Conservation (phyloP, 2,797 vertebrate genomes). For the Enteromius treurensis region DNA sequence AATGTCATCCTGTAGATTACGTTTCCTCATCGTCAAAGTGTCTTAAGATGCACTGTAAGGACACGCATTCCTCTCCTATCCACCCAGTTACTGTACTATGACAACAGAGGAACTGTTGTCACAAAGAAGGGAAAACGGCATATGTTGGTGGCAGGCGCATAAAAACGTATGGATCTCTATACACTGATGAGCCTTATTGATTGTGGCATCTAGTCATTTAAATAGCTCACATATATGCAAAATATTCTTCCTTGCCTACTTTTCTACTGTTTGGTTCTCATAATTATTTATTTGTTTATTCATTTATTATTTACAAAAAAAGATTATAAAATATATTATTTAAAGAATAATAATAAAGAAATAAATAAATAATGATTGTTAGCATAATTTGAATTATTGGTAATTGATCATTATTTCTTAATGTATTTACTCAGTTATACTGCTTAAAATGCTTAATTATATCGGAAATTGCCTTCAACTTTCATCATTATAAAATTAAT, state of each 20-base stretch:
- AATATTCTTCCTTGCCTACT: neutral
- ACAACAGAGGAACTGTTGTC: constrained; percentile 7
- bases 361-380: neutral
- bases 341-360: neutral
- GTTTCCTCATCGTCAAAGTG: constrained; percentile 87
- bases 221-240: neutral
- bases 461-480: neutral
- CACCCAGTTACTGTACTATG: neutral
- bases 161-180: neutral
- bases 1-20: constrained; percentile 89
- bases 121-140: neutral
- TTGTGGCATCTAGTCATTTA: neutral
- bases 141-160: neutral
- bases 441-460: neutral
- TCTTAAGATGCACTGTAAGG: constrained; percentile 69
- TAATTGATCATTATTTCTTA: neutral
- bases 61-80: constrained; percentile 25
- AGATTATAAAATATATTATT: neutral
- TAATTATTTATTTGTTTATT: neutral
- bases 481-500: neutral
- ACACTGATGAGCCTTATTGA: neutral
- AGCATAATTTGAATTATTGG: neutral
- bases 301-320: neutral
- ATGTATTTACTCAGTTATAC: neutral
- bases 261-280: neutral